Evolutionary conservation across 2,797 vertebrate species (phyloP).

Genomic region (Leucoraja ocellata): DNA sequence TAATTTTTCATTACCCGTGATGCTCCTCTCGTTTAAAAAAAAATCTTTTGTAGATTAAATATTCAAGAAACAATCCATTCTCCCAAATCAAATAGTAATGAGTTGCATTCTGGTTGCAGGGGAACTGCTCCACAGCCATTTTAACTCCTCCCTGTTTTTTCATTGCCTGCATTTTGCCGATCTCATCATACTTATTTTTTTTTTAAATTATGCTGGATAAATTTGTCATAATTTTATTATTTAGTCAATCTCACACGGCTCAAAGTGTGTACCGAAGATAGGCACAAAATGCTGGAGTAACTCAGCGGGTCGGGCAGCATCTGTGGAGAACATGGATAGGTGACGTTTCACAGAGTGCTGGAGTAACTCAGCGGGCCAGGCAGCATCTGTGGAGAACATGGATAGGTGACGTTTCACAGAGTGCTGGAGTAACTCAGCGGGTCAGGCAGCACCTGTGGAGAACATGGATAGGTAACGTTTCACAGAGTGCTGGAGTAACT

Average conservation of each 20-base stretch:
- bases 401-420: no score
- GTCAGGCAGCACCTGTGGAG: no score
- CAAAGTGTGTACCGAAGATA: neutral
- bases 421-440: no score
- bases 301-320: no score
- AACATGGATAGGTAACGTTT: no score
- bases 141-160: neutral
- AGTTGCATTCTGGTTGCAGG: constrained; percentile 2
- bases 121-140: neutral
- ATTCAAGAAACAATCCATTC: constrained; percentile 27
- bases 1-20: constrained; percentile 15
- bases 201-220: neutral
- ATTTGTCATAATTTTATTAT: constrained; percentile 16
- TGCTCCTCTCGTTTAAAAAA: neutral
- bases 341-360: no score
- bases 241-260: neutral
- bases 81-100: constrained; percentile 32
- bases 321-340: no score
- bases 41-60: constrained; percentile 13
- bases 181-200: neutral
- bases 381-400: no score
- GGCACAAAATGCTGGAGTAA: no score
- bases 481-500: no score
- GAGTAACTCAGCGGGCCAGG: no score
- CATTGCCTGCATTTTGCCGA: neutral